These are phyloP conservation scores for Euthynnus affinis DNA, from an alignment of 2,797 vertebrate genomes.

Conservation along the genomic window DNA sequence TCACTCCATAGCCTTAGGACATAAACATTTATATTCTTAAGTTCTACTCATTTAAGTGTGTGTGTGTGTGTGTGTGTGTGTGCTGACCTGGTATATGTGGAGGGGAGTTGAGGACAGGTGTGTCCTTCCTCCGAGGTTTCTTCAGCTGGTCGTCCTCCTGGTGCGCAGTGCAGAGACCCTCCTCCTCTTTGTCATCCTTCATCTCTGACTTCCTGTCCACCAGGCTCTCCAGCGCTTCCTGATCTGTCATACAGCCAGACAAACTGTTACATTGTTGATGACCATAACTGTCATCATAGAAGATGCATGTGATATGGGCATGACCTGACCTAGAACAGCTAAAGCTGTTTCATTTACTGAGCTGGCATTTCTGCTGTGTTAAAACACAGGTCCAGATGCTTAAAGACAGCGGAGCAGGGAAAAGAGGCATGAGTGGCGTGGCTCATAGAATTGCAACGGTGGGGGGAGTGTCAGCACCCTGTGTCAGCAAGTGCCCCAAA, in stretches of 20 bases:
- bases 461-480: too few species aligned
- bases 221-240: constrained; percentile 20
- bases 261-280: not conserved
- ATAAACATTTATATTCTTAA: not conserved
- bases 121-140: constrained; percentile 93
- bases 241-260: constrained; percentile 44
- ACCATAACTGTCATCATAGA: not conserved
- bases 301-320: not conserved
- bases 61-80: constrained; percentile 4
- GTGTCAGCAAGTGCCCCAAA: too few species aligned
- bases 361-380: too few species aligned
- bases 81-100: constrained; percentile 88
- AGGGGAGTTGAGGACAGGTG: constrained; percentile 86
- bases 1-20: too few species aligned
- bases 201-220: constrained; percentile 27
- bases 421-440: too few species aligned
- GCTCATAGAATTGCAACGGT: too few species aligned
- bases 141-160: constrained; percentile 85
- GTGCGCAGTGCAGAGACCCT: constrained; percentile 30
- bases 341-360: too few species aligned
- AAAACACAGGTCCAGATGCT: too few species aligned
- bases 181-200: constrained; percentile 32
- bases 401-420: too few species aligned
- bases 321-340: too few species aligned
- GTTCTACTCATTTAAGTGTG: not conserved